phyloP scores from a whole-genome alignment of 1,140 invertebrate species.

The Mamestra configurata region DNA sequence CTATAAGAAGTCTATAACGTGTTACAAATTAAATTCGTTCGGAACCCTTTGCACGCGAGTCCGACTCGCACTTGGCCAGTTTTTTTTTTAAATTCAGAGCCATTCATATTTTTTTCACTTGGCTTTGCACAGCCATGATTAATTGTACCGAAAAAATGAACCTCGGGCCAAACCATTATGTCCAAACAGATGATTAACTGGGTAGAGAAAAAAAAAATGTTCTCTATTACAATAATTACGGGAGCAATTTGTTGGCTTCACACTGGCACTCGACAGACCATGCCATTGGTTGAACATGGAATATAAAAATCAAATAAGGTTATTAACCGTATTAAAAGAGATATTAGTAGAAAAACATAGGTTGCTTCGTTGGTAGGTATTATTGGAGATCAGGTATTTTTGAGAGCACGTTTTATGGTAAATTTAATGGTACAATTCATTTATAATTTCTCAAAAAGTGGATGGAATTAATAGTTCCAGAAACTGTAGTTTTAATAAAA shows the following conservation, averaged over 20 bases:
- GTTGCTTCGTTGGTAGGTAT: no score
- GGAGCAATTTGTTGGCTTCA: constrained; percentile 36
- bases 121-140: neutral
- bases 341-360: no score
- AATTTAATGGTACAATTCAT: no score
- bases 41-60: no score
- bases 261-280: neutral
- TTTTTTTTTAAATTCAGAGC: neutral
- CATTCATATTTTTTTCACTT: neutral
- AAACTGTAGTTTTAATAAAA: no score
- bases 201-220: constrained; percentile 1
- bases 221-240: constrained; percentile 44
- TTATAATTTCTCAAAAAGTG: no score
- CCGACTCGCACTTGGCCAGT: no score
- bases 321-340: constrained; percentile 7
- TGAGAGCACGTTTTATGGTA: no score
- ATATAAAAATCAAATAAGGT: constrained; percentile 36
- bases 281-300: neutral
- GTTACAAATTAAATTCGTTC: no score
- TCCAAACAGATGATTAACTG: constrained; percentile 30
- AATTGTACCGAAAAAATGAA: neutral
- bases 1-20: no score
- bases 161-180: constrained; percentile 29
- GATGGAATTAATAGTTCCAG: no score
- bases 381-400: no score